Conservation (phyloP, 2,113 vertebrate species). For the Nothobranchius furzeri region DNA sequence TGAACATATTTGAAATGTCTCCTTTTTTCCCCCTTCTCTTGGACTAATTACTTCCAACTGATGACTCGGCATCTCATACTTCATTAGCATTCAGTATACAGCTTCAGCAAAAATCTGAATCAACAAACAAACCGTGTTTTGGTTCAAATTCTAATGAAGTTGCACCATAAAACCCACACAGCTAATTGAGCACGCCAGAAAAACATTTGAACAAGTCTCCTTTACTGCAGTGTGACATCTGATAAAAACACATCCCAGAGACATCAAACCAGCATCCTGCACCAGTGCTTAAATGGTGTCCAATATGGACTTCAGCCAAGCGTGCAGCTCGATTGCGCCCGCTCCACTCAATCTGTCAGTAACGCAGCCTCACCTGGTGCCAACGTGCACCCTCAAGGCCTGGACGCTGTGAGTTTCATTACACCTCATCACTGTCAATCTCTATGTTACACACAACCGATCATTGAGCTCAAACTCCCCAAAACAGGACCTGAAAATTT, state of each 20-base stretch:
- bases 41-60: too few relatives aligned
- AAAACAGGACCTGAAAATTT: not conserved
- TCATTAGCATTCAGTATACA: not conserved
- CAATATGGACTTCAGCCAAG: conserved; percentile 36
- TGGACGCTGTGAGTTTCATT: conserved; percentile 39
- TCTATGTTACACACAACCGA: conserved; percentile 14
- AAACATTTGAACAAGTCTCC: not conserved
- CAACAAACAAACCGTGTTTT: too few relatives aligned
- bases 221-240: conserved; percentile 12
- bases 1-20: too few relatives aligned
- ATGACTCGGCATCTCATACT: not conserved
- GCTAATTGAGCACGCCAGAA: not conserved
- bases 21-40: too few relatives aligned
- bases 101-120: too few relatives aligned
- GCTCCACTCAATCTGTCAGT: conserved; percentile 52
- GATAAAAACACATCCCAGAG: not conserved
- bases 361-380: conserved; percentile 51
- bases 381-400: conserved; percentile 20
- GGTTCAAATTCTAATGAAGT: too few relatives aligned
- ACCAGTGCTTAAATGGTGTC: conserved; percentile 4
- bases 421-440: conserved; percentile 36
- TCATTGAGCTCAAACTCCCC: conserved; percentile 23
- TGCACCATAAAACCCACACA: not conserved
- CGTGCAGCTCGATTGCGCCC: conserved; percentile 25
- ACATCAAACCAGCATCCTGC: conserved; percentile 1